A percentile compares a stretch with the other conserved stretches of the same genome.
These are phyloP conservation scores for Conus betulinus DNA, from an alignment of 1,140 invertebrate genomes.

Conservation along the genomic window DNA sequence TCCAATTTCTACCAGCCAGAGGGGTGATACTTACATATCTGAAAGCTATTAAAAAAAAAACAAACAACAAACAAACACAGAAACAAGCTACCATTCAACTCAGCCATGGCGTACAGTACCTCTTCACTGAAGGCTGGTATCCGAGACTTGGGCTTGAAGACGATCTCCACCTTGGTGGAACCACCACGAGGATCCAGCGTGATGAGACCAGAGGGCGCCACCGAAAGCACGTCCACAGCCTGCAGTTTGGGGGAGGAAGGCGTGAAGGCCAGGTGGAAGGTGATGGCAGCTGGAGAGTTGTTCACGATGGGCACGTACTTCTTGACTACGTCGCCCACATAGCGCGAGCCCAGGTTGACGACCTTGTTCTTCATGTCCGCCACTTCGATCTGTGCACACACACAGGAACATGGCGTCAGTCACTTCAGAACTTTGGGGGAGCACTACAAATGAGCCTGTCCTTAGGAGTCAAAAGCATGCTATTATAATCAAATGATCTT, in stretches of 20 bases:
- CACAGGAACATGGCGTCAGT: neutral
- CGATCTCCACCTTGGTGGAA: slow-evolving; percentile 66
- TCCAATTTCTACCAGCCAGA: too few species aligned
- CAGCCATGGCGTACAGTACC: slow-evolving; percentile 45
- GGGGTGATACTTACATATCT: too few species aligned
- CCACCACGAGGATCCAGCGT: slow-evolving; percentile 69
- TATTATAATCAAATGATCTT: too few species aligned
- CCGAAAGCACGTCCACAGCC: slow-evolving; percentile 57
- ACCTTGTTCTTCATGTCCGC: slow-evolving; percentile 70
- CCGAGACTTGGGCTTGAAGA: slow-evolving; percentile 67
- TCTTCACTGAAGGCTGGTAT: slow-evolving; percentile 74
- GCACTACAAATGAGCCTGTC: too few species aligned
- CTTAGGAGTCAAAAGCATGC: too few species aligned
- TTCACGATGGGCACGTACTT: slow-evolving; percentile 72
- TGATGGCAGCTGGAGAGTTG: slow-evolving; percentile 73
- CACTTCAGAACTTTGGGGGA: too few species aligned
- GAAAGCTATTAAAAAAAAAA: too few species aligned
- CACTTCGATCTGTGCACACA: slow-evolving; percentile 69
- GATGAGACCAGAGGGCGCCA: slow-evolving; percentile 63
- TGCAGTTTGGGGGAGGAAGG: slow-evolving; percentile 65
- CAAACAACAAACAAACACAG: too few species aligned
- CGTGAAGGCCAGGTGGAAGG: slow-evolving; percentile 68
- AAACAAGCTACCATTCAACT: too few species aligned
- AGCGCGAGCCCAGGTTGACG: slow-evolving; percentile 70
- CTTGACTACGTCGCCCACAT: slow-evolving; percentile 68